Base-by-base conservation (phyloP, 1,140 invertebrate species). In the Drosophila arizonae region DNA sequence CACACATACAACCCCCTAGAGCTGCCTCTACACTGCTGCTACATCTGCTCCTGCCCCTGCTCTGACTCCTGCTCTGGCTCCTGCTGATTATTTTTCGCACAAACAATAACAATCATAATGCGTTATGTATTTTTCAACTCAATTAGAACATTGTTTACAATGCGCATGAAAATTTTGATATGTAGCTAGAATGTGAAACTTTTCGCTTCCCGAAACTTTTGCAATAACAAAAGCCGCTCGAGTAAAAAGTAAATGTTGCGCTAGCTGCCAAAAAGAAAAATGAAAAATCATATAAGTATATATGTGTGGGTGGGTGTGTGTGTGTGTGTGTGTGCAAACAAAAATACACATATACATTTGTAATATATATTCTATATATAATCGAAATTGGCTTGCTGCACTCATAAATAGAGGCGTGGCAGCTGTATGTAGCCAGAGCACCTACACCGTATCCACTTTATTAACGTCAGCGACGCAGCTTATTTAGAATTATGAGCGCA, bases 91-190 rank as follows among this genome's bases (percentile, higher is more conserved):
- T 82, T 82, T 82, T 76, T 43, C 43, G 46, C 73, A 69, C 82
- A 82, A 86, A 82, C 82, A 88, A 88, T 88, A 86, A 86, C 82
- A 86, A 74, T 87, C 52, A 76, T 76, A 68, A 77, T 81, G 76
- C 84, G 81, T 76, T 88, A 87, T 88, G 84, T 88, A 87, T 87
- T 87, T 87, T 87, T 88, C 84, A 87, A 87, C 84, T 87, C 84
- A 87, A 87, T 87, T 87, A 87, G 84, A 88, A 88, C 78, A 84
- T 84, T 73, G 84, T 87, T 87, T 87, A 87, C 82, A 88, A 72
- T 88, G 84, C 57, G 84, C 72, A 86, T 87, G 68, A 78, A 87
- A 87, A 78, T 81, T 77, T 86, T 87, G 70, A 84, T 82, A 80
- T 46, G n/a, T 43, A 33, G 76, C 48, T 28, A 11, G 61, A 39